These are phyloP conservation scores for Schizotus pectinicornis DNA, from an alignment of 2,888 invertebrate species.

Conservation along the genomic window DNA sequence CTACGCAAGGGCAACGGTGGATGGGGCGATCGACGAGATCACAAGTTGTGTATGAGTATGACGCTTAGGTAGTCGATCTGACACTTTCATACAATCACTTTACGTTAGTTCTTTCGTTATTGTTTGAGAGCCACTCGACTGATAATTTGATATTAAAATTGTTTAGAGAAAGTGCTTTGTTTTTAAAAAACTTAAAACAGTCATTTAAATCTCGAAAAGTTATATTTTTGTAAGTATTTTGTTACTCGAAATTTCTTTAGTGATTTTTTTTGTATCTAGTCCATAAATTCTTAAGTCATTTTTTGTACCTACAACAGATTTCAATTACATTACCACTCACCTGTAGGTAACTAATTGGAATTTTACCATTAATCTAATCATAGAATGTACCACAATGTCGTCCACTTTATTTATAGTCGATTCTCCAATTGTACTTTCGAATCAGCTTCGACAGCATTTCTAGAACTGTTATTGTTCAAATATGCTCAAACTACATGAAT, in stretches of 20 bases:
- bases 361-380: too few species aligned
- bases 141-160: conserved; percentile 10
- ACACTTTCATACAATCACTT: conserved; percentile 8
- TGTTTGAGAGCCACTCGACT: conserved; percentile 25
- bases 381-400: too few species aligned
- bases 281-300: not conserved
- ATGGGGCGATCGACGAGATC: conserved; percentile 93
- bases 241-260: conserved; percentile 17
- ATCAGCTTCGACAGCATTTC: too few species aligned
- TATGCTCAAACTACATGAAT: too few species aligned
- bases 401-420: too few species aligned
- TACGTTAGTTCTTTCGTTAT: conserved; percentile 12
- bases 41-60: conserved; percentile 80
- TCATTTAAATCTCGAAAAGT: conserved; percentile 5
- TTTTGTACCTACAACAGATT: too few species aligned
- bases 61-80: conserved; percentile 57
- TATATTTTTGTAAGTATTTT: conserved; percentile 28
- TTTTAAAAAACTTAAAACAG: conserved; percentile 5
- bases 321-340: too few species aligned
- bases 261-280: conserved; percentile 24
- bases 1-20: conserved; percentile 93
- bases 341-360: too few species aligned
- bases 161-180: conserved; percentile 10
- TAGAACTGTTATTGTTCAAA: too few species aligned
- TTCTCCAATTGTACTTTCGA: too few species aligned